Evolutionary conservation across 2,113 vertebrate species (phyloP), one percentile per base, ranked within the genome.

Genomic region (Octodon degus): DNA sequence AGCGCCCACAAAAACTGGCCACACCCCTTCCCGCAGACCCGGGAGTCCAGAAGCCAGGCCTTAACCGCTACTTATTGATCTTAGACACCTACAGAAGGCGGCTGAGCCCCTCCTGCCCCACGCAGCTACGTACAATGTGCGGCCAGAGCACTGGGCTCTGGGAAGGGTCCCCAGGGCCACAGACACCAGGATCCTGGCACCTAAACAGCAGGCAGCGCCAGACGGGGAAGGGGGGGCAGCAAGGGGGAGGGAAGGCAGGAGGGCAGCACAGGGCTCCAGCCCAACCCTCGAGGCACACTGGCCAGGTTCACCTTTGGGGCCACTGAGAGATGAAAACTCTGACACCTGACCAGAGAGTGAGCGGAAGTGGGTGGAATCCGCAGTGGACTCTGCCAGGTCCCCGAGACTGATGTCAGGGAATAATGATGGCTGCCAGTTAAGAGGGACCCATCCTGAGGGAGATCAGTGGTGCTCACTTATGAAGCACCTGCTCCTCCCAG

Each of bases 101-200:
- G 67, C 85, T 16, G 22, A 79, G 62, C 24, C 12, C 47, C 8
- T 12, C 7, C 37, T 20, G 13, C 11, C n/a, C 5, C 12, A 6
- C 0, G 9, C 11, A 32, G 10, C 2, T 0, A 3, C 7, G 60
- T 37, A n/a, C 40, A 14, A 43, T 2, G 7, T 43, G 72, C 34
- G 7, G 50, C 82, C 76, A 58, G 40, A 47, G 25, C 34, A 32
- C 14, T 10, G 65, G 68, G 55, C 63, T 58, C 50, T 40, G 60
- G 13, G 25, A 37, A 10, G 50, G 25, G 19, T 81, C 84, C 79
- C 53, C 55, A 94, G 27, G 32, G 17, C 62, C 50, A 63, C 30
- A 74, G 43, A 7, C 85, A 5, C 37, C 10, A 74, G 37, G 40
- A 58, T 47, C 9, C 55, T 93, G n/a, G 9, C 58, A 86, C n/a